A percentile compares a stretch with the other conserved stretches of the same genome.
Conservation (phyloP, 2,113 vertebrate species). For the Melanerpes formicivorus region DNA sequence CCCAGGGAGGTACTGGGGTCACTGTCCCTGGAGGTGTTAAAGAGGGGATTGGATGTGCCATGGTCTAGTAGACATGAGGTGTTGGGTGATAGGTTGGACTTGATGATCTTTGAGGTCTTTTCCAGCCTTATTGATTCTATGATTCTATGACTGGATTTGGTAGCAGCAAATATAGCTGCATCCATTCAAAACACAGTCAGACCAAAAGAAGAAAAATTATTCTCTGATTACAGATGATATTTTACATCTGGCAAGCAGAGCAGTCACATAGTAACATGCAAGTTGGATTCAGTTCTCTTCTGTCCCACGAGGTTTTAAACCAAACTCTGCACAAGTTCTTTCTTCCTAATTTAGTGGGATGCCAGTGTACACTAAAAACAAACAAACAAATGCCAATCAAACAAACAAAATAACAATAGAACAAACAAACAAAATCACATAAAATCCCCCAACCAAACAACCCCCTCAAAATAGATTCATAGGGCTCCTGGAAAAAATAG, state of each 20-base stretch:
- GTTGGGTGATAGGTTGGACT: no score
- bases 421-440: no score
- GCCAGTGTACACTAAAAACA: neutral
- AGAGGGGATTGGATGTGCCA: no score
- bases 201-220: neutral
- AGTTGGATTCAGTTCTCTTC: neutral
- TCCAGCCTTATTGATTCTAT: no score
- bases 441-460: no score
- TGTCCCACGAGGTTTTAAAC: neutral
- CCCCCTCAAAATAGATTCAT: neutral
- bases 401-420: no score
- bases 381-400: no score
- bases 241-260: neutral
- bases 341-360: neutral
- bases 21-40: no score
- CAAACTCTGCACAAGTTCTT: neutral
- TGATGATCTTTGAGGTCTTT: no score
- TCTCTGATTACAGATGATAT: neutral
- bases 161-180: neutral
- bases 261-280: neutral
- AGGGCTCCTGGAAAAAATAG: neutral
- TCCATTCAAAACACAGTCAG: neutral
- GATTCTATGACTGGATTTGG: neutral
- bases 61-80: no score
- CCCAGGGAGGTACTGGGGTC: no score